Percentiles rank a stretch among this genome's conserved stretches.
phyloP scores from a whole-genome alignment of 2,888 invertebrate genomes.

The Drosophila fungiperda region DNA sequence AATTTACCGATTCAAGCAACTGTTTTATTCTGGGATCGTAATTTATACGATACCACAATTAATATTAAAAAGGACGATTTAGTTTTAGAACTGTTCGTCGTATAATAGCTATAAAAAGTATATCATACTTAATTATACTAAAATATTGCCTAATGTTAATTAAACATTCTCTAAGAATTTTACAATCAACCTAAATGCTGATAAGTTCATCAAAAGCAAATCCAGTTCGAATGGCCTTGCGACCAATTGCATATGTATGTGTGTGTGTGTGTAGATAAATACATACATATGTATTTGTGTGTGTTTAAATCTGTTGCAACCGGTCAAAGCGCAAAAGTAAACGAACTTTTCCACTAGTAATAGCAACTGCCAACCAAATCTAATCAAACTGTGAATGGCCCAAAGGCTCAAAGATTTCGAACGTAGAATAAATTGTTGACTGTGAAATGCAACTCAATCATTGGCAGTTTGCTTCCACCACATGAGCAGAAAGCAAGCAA shows the following conservation, averaged over 20 bases:
- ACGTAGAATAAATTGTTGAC: slow-evolving; percentile 6
- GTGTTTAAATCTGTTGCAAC: background rate
- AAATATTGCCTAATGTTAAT: slow-evolving; percentile 1
- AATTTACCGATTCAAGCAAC: background rate
- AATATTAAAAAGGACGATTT: slow-evolving; percentile 5
- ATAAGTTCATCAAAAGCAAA: background rate
- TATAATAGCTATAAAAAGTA: background rate
- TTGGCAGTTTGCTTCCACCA: slow-evolving; percentile 5
- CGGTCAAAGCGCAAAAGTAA: slow-evolving; percentile 24
- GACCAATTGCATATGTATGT: slow-evolving; percentile 17
- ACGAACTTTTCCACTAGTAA: slow-evolving; percentile 19
- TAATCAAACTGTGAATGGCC: slow-evolving; percentile 19
- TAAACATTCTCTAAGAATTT: background rate
- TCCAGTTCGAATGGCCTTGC: slow-evolving; percentile 11
- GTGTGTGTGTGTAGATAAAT: background rate
- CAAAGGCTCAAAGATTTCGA: background rate
- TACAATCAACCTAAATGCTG: background rate
- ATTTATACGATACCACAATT: background rate
- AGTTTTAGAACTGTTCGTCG: too few species aligned
- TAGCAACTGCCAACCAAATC: slow-evolving; percentile 11
- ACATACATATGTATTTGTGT: background rate
- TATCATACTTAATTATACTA: background rate
- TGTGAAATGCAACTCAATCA: slow-evolving; percentile 8
- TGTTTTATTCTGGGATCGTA: too few species aligned
- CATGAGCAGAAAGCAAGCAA: slow-evolving; percentile 6